phyloP scores from a whole-genome alignment of 2,797 vertebrate species.

The Mormyrus proboscirostris region DNA sequence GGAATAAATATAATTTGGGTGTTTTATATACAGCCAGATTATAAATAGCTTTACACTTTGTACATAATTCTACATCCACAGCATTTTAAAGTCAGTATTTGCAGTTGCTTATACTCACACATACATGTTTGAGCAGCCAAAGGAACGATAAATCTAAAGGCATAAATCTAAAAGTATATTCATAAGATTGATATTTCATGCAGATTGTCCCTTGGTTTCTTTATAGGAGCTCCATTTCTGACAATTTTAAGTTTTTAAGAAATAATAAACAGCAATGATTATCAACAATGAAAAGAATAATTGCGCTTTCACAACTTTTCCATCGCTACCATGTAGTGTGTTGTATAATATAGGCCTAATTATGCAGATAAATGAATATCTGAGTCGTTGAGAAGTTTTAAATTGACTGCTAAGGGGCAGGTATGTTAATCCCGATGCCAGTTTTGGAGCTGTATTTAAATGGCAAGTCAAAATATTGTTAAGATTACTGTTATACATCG shows the following conservation, averaged over 20 bases:
- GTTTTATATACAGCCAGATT: background rate
- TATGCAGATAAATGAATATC: background rate
- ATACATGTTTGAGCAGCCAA: background rate
- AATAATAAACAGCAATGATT: background rate
- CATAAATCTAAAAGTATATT: background rate
- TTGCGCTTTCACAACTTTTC: background rate
- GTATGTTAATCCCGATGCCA: background rate
- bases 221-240: background rate
- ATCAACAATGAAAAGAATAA: background rate
- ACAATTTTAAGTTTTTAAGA: background rate
- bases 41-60: background rate
- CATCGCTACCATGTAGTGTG: background rate
- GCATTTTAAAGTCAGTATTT: background rate
- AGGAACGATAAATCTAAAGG: background rate
- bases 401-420: background rate
- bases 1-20: background rate
- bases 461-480: background rate
- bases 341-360: background rate
- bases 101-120: background rate
- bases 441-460: background rate
- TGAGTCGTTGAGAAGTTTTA: background rate
- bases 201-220: background rate
- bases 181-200: background rate
- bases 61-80: background rate
- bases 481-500: background rate